Percentiles rank a stretch among this genome's conserved stretches.
These are phyloP conservation scores for Lycodopsis pacificus DNA, from an alignment of 2,797 vertebrate genomes.

Conservation along the genomic window DNA sequence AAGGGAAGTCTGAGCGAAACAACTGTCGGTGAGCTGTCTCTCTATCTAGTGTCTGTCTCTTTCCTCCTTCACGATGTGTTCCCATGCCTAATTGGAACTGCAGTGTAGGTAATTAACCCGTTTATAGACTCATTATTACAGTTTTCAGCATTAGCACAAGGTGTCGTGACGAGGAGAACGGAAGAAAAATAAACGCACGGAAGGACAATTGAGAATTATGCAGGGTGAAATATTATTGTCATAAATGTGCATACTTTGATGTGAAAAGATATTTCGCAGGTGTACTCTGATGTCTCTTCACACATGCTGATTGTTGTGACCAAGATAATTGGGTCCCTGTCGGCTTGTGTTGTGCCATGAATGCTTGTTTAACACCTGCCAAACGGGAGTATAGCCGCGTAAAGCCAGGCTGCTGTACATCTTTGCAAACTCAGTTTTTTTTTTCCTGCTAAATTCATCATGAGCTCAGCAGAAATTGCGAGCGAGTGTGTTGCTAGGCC, in stretches of 20 bases:
- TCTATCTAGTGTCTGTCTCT: conserved; percentile 27
- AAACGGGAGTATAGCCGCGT: conserved; percentile 30
- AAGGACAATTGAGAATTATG: conserved; percentile 11
- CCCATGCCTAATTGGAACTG: conserved; percentile 59
- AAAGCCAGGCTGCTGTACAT: conserved; percentile 25
- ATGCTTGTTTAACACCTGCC: conserved; percentile 62
- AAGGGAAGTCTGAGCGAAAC: conserved; percentile 26
- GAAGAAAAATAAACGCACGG: conserved; percentile 6
- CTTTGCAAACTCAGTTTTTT: conserved; percentile 36
- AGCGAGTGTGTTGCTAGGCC: background rate
- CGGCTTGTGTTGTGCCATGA: conserved; percentile 45
- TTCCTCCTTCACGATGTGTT: conserved; percentile 39
- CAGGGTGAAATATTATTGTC: background rate
- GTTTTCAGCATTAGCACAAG: conserved; percentile 39
- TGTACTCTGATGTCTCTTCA: conserved; percentile 55
- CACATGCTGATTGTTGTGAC: conserved; percentile 53
- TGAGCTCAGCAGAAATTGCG: conserved; percentile 21
- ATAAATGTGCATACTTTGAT: conserved; percentile 39
- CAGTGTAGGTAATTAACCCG: conserved; percentile 62
- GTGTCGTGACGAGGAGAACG: conserved; percentile 19
- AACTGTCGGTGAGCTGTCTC: conserved; percentile 33
- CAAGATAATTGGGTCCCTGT: conserved; percentile 66
- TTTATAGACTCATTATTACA: conserved; percentile 64
- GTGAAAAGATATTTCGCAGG: conserved; percentile 46
- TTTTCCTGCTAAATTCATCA: conserved; percentile 25